A percentile compares a stretch with the other conserved stretches of the same genome.
Conservation (phyloP, 1,140 invertebrate species). For the Sinella curviseta region DNA sequence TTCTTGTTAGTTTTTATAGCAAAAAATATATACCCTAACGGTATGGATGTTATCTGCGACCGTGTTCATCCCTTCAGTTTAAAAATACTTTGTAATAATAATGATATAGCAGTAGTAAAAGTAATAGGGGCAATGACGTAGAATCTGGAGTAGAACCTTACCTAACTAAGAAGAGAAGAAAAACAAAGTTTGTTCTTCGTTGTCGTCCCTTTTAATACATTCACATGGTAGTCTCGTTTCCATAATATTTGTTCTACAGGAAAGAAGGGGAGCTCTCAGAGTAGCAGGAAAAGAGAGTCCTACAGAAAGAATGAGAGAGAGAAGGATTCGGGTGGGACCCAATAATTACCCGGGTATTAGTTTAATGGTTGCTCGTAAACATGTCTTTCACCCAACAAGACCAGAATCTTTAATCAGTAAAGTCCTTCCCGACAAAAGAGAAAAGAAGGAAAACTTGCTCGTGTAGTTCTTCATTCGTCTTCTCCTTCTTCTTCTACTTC, state of each 20-base stretch:
- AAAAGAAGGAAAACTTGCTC: not conserved
- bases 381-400: constrained; percentile 23
- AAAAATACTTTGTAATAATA: too few species aligned
- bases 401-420: constrained; percentile 16
- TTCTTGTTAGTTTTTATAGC: too few species aligned
- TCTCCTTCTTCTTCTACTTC: too few species aligned
- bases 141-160: too few species aligned
- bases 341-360: constrained; percentile 23
- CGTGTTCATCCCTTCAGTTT: too few species aligned
- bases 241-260: not conserved
- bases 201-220: not conserved
- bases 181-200: not conserved
- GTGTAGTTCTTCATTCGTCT: not conserved
- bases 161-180: too few species aligned
- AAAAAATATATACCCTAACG: too few species aligned
- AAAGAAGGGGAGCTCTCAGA: not conserved
- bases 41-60: too few species aligned
- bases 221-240: not conserved
- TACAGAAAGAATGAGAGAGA: too few species aligned
- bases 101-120: too few species aligned
- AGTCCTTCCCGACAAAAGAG: not conserved
- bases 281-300: not conserved
- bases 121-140: too few species aligned
- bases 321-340: not conserved
- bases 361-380: constrained; percentile 22